Evolutionary conservation across 2,797 vertebrate genomes (phyloP).

Genomic region (Esox lucius): DNA sequence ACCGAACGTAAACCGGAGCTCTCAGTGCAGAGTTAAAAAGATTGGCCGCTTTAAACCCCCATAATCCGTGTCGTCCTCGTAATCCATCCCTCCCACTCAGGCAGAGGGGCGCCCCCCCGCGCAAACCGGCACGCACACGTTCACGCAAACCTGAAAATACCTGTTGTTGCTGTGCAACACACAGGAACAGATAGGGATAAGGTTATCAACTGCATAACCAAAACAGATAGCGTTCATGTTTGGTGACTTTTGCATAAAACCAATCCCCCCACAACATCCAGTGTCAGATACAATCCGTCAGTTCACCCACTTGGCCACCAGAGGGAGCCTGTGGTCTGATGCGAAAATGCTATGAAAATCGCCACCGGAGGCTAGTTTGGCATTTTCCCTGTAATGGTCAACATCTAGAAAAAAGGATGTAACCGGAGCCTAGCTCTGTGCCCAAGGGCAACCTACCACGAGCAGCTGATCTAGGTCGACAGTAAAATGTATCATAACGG

Average conservation of each 20-base stretch:
- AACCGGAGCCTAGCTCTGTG: neutral
- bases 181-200: conserved; percentile 15
- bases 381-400: neutral
- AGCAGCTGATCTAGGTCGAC: too few relatives aligned
- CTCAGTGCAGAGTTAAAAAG: conserved; percentile 38
- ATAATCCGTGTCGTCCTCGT: conserved; percentile 51
- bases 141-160: neutral
- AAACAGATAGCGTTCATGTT: neutral
- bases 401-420: neutral
- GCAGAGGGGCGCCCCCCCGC: neutral
- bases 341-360: neutral
- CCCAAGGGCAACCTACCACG: too few relatives aligned
- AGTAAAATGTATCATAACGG: too few relatives aligned
- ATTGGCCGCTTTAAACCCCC: conserved; percentile 40
- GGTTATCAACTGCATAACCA: neutral
- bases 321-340: conserved; percentile 49
- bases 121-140: conserved; percentile 8
- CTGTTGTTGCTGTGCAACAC: neutral
- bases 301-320: conserved; percentile 53
- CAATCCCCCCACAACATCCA: neutral
- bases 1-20: conserved; percentile 33
- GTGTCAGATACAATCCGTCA: neutral
- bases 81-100: conserved; percentile 49
- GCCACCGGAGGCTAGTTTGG: neutral
- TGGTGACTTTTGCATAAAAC: neutral